Base-by-base conservation (phyloP, 1,140 invertebrate genomes). In the Colletes latitarsis region DNA sequence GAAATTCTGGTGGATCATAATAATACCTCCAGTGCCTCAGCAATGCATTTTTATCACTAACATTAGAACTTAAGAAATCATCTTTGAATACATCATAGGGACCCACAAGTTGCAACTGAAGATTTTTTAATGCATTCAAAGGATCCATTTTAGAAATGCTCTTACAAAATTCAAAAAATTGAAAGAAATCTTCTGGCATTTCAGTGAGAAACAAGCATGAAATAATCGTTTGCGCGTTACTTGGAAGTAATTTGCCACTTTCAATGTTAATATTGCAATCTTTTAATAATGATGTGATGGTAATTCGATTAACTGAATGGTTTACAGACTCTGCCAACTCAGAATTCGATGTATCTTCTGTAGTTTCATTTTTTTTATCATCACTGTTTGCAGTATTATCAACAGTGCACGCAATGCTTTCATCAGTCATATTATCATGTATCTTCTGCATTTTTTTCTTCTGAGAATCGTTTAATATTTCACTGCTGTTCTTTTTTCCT, bases 1-100 rank as follows among this genome's bases (percentile, higher is more conserved):
- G 96, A 93, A 99, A 98, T 94, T 99, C 98, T 53, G 98, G 98
- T 60, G 97, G 97, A 95, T 99, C 98, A 93, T 97, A 98, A 92
- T 96, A 99, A 93, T 97, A 98, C 88, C 98, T 94, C 96, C 97
- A 98, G 90, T 99, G 97, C 53, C 95, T 91, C 82, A 98, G 91
- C 91, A 96, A 95, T 75, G 95, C 92, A n/a, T 95, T 94, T 69
- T 94, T 93, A 86, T 96, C 89, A 52, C 94, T 91, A 69, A 95
- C 89, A 88, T 95, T 93, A 60, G 93, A 89, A 41, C 92, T 89
- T 82, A 94, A 95, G 78, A 97, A 94, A 87, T 95, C 95, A 10
- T 95, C 95, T 67, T 94, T 93, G 39, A 98, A 90, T 46, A 98
- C 95, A 94, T 99, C 98, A 94, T 95, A 99, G 8, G 98, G 97